A percentile compares a stretch with the other conserved stretches of the same genome.
These are phyloP conservation scores for Ceratoteleas bidentatus DNA, from an alignment of 1,140 invertebrate species.

Conservation along the genomic window DNA sequence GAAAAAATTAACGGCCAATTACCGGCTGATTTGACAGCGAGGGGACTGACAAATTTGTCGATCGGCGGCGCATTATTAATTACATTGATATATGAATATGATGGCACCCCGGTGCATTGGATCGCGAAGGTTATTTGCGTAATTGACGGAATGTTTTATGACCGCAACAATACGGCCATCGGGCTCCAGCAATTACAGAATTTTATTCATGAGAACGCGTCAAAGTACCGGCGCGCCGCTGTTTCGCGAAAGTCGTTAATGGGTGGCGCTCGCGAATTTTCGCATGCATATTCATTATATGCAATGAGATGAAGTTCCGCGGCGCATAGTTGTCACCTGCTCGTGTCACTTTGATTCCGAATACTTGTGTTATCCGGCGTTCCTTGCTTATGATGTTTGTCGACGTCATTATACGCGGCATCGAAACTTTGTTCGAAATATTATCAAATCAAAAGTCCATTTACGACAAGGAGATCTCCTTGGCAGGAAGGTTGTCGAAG, in stretches of 20 bases:
- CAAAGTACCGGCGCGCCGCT: conserved; percentile 47
- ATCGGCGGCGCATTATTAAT: conserved; percentile 41
- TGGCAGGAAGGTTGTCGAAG: no score
- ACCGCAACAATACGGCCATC: conserved; percentile 61
- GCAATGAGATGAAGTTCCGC: conserved; percentile 61
- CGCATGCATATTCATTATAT: conserved; percentile 66
- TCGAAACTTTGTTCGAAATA: conserved; percentile 10
- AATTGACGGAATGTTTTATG: conserved; percentile 61
- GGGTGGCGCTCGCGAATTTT: conserved; percentile 54
- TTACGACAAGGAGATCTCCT: no score
- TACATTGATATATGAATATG: conserved; percentile 37
- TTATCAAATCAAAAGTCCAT: conserved; percentile 12
- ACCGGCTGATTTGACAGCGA: conserved; percentile 4
- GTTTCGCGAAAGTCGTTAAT: conserved; percentile 57
- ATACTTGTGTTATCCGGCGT: conserved; percentile 34
- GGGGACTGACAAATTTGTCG: conserved; percentile 25
- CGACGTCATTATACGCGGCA: conserved; percentile 26
- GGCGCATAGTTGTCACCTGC: conserved; percentile 59
- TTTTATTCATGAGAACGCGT: conserved; percentile 62
- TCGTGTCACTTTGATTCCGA: conserved; percentile 55
- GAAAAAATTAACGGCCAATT: conserved; percentile 7
- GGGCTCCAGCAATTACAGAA: conserved; percentile 61
- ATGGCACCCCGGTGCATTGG: conserved; percentile 17
- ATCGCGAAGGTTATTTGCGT: conserved; percentile 50
- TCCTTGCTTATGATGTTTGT: conserved; percentile 37